Base-by-base conservation (phyloP, 1,140 invertebrate genomes). In the Daktulosphaira vitifoliae region DNA sequence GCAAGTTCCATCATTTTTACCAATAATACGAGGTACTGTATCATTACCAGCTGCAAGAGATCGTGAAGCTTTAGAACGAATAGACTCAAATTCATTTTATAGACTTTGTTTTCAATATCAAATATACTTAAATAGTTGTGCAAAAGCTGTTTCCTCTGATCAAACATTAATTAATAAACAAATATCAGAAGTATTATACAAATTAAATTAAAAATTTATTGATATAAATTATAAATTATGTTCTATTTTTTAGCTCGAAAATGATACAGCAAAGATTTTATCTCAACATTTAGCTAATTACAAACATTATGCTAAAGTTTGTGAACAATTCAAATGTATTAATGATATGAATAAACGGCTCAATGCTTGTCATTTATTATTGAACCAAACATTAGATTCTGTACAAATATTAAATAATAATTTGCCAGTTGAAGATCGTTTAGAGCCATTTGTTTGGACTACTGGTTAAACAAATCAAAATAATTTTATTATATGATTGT, bases 371-470 rank as follows among this genome's bases (percentile, higher is more conserved):
- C 88, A 92, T 73, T 82, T 83, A 44, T 76, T 87, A 56, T 78
- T 96, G 6, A 89, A 91, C 72, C 85, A 92, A 74, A 90, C 89
- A 7, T 75, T 95, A 1, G 89, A 89, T 71, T 85, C 85, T 51
- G 80, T 95, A 70, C 89, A 94, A 71, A 83, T 83, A 3, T 77
- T 96, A 18, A 96, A 96, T 73, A 84, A 87, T 73, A 73, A 88
- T 39, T 77, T 97, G 33, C 91, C 92, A 6, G 77, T 86, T 49
- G 84, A 89, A 33, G 87, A 93, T 66, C 81, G 89, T 38, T 73
- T 96, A 18, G 90, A 95, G 76, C 88, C 90, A 1, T 95, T 96
- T 75, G 84, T 90, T 9, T 92, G 89, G 90, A 89, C 86, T 7
- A 89, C 87, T 50, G 87, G 85, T 73, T 86, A 75, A 79, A 56